Conservation (phyloP, 1,140 invertebrate species). For the Limonius californicus region DNA sequence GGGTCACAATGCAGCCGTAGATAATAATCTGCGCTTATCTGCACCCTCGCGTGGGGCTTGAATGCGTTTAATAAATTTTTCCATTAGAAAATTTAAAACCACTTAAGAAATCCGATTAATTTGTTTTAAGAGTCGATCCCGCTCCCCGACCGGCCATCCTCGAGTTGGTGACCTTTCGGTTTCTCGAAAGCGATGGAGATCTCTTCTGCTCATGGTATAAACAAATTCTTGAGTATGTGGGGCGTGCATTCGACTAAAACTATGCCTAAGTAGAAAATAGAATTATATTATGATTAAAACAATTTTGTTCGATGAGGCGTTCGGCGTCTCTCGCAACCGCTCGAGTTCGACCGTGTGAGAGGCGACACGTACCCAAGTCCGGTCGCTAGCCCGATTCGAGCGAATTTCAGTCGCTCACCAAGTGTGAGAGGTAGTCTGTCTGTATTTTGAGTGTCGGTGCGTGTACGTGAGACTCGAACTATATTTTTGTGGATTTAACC, state of each 20-base stretch:
- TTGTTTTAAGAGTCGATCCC: too few species aligned
- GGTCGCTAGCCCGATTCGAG: constrained; percentile 13
- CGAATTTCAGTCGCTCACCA: constrained; percentile 12
- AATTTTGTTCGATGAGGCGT: not conserved
- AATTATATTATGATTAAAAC: not conserved
- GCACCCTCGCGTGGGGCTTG: too few species aligned
- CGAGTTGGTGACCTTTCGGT: too few species aligned
- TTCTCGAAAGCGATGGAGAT: not conserved
- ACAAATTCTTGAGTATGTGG: not conserved
- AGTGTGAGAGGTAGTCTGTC: not conserved
- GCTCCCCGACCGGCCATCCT: too few species aligned
- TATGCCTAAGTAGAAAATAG: not conserved
- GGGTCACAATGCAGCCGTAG: not conserved
- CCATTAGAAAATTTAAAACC: not conserved
- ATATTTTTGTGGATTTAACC: constrained; percentile 1
- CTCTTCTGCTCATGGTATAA: too few species aligned
- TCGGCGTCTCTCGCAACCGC: not conserved
- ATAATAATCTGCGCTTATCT: not conserved
- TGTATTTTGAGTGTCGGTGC: not conserved
- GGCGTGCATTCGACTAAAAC: not conserved
- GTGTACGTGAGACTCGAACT: constrained; percentile 3
- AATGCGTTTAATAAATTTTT: too few species aligned
- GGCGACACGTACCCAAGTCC: constrained; percentile 16
- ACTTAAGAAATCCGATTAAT: too few species aligned
- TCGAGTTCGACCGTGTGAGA: not conserved